Conservation (phyloP, 2,797 vertebrate genomes). For the Discoglossus pictus region DNA sequence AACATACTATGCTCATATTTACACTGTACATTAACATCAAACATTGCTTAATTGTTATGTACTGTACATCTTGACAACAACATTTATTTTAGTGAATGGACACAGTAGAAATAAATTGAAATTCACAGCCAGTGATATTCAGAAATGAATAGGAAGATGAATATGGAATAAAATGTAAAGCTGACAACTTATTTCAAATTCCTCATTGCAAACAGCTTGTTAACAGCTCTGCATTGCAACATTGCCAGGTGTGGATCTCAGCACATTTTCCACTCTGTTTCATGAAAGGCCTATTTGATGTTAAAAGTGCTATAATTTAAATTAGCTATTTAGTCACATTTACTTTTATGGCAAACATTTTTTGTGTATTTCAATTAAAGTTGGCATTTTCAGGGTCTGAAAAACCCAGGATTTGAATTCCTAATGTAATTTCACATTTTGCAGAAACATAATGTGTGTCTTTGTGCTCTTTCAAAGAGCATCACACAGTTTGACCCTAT, state of each 20-base stretch:
- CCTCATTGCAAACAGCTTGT: conserved; percentile 43
- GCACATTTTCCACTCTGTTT: conserved; percentile 33
- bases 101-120: too few species aligned
- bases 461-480: conserved; percentile 27
- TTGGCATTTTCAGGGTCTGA: conserved; percentile 34
- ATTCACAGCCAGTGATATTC: conserved; percentile 13
- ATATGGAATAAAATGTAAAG: conserved; percentile 32
- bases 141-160: conserved; percentile 25
- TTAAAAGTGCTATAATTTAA: conserved; percentile 38
- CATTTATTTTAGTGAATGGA: too few species aligned
- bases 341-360: conserved; percentile 20
- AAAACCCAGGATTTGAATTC: conserved; percentile 34
- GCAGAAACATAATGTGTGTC: conserved; percentile 24
- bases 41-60: too few species aligned
- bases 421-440: conserved; percentile 41
- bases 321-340: conserved; percentile 44
- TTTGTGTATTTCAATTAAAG: conserved; percentile 33
- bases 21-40: too few species aligned
- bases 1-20: too few species aligned
- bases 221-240: conserved; percentile 26
- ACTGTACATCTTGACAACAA: too few species aligned
- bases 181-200: conserved; percentile 29
- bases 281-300: conserved; percentile 39
- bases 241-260: conserved; percentile 39
- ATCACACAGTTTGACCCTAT: conserved; percentile 15